phyloP scores from a whole-genome alignment of 2,888 invertebrate genomes.

The Ischnura elegans region DNA sequence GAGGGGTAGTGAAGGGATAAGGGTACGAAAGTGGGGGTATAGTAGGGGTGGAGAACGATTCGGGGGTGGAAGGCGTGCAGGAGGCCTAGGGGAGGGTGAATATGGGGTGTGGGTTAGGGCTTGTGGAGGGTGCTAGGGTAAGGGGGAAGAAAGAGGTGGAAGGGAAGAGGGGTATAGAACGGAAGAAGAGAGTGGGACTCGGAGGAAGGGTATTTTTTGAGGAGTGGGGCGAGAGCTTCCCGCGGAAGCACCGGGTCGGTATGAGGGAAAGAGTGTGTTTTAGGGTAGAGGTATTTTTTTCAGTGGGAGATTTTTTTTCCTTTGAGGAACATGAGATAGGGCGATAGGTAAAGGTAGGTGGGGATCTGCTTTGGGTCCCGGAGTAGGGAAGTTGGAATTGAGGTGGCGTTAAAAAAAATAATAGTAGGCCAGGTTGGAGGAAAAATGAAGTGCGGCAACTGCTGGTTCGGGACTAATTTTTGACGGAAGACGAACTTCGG shows the following conservation, averaged over 20 bases:
- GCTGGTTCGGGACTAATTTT: neutral
- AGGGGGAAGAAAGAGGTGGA: neutral
- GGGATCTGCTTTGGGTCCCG: too few species aligned
- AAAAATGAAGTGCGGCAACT: neutral
- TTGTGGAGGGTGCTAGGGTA: neutral
- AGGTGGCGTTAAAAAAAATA: neutral
- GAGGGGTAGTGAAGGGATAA: neutral
- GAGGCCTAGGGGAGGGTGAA: neutral
- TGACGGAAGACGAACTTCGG: neutral
- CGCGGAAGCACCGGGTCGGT: neutral
- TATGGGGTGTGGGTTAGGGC: neutral
- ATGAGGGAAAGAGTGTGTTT: neutral
- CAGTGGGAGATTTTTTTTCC: too few species aligned
- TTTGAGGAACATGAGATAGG: too few species aligned
- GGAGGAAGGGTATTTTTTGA: neutral
- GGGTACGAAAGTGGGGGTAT: neutral
- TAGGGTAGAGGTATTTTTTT: too few species aligned
- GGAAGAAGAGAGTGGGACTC: neutral
- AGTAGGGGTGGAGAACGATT: neutral
- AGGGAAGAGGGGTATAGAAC: constrained; percentile 16
- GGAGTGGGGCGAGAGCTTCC: neutral
- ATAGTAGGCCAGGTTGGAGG: neutral
- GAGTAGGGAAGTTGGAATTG: too few species aligned
- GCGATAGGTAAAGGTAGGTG: too few species aligned
- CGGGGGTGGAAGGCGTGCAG: neutral